These are phyloP conservation scores for Limnothrissa miodon DNA, from an alignment of 2,113 vertebrate species.

Conservation along the genomic window DNA sequence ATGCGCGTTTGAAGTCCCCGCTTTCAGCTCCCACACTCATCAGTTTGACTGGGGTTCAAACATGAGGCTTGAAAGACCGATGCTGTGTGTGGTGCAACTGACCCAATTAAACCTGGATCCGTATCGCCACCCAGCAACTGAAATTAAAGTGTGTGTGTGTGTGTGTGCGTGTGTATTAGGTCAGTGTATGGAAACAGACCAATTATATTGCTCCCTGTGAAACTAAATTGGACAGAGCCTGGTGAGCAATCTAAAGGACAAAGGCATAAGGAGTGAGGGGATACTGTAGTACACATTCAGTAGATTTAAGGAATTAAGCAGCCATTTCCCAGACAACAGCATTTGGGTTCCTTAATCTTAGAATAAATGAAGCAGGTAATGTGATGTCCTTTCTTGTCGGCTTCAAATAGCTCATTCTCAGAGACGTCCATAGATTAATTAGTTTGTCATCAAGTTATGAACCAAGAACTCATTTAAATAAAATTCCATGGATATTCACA, in stretches of 20 bases:
- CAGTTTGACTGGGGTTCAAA: constrained; percentile 41
- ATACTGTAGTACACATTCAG: no score
- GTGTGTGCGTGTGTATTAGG: not conserved
- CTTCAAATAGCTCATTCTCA: not conserved
- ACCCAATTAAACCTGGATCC: not conserved
- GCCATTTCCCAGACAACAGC: not conserved
- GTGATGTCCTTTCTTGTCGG: not conserved
- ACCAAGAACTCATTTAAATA: not conserved
- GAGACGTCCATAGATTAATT: not conserved
- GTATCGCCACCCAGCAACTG: not conserved
- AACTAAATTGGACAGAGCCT: not conserved
- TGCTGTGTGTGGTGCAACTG: not conserved
- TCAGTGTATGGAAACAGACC: not conserved
- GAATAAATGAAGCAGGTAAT: not conserved
- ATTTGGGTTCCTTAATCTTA: not conserved
- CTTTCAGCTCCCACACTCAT: constrained; percentile 42
- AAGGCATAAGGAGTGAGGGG: not conserved
- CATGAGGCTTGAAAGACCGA: constrained; percentile 18
- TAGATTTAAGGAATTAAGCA: not conserved
- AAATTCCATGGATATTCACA: not conserved
- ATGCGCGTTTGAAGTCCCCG: constrained; percentile 9
- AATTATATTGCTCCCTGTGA: not conserved
- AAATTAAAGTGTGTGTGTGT: not conserved
- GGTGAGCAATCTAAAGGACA: not conserved
- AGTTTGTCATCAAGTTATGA: not conserved